Evolutionary conservation across 2,888 invertebrate species (phyloP).

Genomic region (Drosophila prolongata): DNA sequence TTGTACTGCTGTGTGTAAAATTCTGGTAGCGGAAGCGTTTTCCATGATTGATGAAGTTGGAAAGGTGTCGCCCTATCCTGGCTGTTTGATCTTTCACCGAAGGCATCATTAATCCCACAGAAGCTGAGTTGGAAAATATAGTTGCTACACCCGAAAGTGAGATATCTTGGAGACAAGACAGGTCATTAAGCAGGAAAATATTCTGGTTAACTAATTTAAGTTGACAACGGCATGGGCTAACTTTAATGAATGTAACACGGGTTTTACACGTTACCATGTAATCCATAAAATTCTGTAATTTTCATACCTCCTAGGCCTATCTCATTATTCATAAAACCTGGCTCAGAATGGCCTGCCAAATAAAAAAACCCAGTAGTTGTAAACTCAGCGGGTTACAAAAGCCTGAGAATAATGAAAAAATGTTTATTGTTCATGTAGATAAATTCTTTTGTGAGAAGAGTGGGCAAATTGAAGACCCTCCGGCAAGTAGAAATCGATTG

Average conservation of each 20-base stretch:
- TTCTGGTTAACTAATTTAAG: slow-evolving; percentile 22
- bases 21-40: slow-evolving; percentile 41
- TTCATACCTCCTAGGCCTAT: neutral
- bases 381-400: slow-evolving; percentile 11
- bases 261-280: neutral
- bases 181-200: slow-evolving; percentile 29
- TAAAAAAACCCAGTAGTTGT: slow-evolving; percentile 11
- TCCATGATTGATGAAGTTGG: slow-evolving; percentile 66
- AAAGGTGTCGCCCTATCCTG: slow-evolving; percentile 59
- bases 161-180: slow-evolving; percentile 15
- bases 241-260: slow-evolving; percentile 20
- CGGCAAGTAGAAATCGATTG: slow-evolving; percentile 59
- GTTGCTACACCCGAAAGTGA: slow-evolving; percentile 16
- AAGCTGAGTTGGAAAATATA: slow-evolving; percentile 27
- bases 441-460: slow-evolving; percentile 12
- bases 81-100: slow-evolving; percentile 36
- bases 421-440: neutral
- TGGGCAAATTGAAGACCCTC: slow-evolving; percentile 2
- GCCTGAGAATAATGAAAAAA: neutral
- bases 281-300: slow-evolving; percentile 2
- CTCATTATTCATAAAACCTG: slow-evolving; percentile 5
- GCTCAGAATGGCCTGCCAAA: slow-evolving; percentile 6
- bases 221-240: slow-evolving; percentile 5
- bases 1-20: slow-evolving; percentile 4
- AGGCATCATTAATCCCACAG: slow-evolving; percentile 38